phyloP scores from a whole-genome alignment of 1,140 invertebrate genomes.

The Tribolium castaneum region DNA sequence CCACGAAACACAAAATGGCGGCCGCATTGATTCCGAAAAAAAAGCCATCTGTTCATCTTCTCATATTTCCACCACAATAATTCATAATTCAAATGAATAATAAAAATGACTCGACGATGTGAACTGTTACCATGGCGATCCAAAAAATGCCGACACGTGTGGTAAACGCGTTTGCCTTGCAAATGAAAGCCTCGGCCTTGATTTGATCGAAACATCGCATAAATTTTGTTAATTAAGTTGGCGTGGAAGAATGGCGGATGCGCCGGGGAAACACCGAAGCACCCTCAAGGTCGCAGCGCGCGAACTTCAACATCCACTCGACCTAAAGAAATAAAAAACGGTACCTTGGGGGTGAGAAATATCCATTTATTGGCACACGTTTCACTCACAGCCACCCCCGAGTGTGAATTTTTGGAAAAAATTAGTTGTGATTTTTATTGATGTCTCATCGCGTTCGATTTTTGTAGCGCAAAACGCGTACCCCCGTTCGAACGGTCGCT shows the following conservation, averaged over 20 bases:
- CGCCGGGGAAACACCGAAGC: constrained; percentile 1
- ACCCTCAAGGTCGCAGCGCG: not conserved
- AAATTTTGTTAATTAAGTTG: not conserved
- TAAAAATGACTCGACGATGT: not conserved
- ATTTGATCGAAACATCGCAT: not conserved
- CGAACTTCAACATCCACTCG: not conserved
- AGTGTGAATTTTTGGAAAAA: not conserved
- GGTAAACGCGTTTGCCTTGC: not conserved
- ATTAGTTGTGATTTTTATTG: not conserved
- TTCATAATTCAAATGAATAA: constrained; percentile 7
- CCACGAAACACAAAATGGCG: not conserved
- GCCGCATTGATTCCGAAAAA: not conserved
- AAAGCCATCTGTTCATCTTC: constrained; percentile 5
- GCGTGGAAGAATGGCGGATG: not conserved
- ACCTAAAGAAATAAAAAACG: not conserved
- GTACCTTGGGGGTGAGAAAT: not conserved
- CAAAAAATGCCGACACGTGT: not conserved
- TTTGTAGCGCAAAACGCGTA: not conserved
- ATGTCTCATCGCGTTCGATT: not conserved
- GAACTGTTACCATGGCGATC: not conserved
- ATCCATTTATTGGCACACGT: constrained; percentile 14
- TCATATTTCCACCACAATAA: not conserved
- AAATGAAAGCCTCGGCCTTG: not conserved
- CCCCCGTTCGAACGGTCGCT: not conserved
- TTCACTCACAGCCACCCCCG: not conserved